Base-by-base conservation (phyloP, 64 coral and sea anemone species). In the Dendrophyllia cribrosa region DNA sequence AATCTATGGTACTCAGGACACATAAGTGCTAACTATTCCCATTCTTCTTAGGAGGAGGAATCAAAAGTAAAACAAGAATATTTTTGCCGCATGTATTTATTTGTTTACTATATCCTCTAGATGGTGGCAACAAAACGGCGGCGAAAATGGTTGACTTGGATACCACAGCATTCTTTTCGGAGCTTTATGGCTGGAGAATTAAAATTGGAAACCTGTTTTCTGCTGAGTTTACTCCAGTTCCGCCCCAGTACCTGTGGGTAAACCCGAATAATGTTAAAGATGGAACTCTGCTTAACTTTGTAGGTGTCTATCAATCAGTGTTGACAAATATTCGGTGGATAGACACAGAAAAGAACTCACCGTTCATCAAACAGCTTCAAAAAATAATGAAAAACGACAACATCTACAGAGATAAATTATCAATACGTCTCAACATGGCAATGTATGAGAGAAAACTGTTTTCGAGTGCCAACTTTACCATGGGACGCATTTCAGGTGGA, bases 151-250 rank as follows among this genome's bases (percentile, higher is more conserved):
- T 93, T 3, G 84, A 88, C 72, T 59, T 93, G 66, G 91, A 93
- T 22, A 58, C 74, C 0, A 7, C 88, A 23, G 91, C 91, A 2
- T 5, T 72, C 0, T 67, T 79, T 11, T 87, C 84, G 13, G 48
- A 88, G 7, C 88, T 93, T 7, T 93, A 84, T 84, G 91, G 91
- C 43, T 93, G 91, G 91, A 93, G 75, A 61, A 88, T 93, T 70
- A 84, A 73, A 70, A 50, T 93, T 15, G 85, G 85, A 23, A 59
- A 93, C 12, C 58, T 79, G 16, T 93, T 93, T 71, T 93, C 91
- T 25, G 91, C 83, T 13, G 74, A 88, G 63, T 93, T 58, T 19
- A 51, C 13, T 21, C 84, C 91, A 22, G 75, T 88, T 48, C 91
- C 91, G 12, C 80, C 69, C 10, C 59, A 88, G 44, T 81, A 87